phyloP scores from a whole-genome alignment of 2,888 invertebrate species.

The Ephialtes manifestator region DNA sequence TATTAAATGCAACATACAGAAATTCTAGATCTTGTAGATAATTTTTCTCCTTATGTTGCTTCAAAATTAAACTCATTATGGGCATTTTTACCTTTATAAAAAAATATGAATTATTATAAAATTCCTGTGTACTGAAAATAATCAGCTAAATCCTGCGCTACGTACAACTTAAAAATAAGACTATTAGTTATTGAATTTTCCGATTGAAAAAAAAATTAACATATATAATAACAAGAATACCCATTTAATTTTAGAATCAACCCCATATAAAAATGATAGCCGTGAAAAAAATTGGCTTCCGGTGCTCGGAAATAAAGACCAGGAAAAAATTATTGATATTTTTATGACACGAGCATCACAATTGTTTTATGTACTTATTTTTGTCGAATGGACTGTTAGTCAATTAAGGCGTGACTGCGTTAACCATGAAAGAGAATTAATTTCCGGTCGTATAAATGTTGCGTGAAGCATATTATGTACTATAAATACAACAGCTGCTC shows the following conservation, averaged over 20 bases:
- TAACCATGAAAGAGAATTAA: background rate
- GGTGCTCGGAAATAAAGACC: background rate
- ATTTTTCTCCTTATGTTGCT: too few relatives aligned
- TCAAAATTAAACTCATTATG: too few relatives aligned
- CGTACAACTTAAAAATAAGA: too few relatives aligned
- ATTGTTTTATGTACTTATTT: background rate
- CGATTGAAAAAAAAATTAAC: background rate
- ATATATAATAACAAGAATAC: background rate
- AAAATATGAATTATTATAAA: too few relatives aligned
- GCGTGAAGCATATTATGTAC: constrained; percentile 13
- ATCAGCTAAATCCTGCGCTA: too few relatives aligned
- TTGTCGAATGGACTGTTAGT: background rate
- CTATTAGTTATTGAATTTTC: too few relatives aligned
- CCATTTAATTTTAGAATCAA: background rate
- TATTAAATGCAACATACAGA: too few relatives aligned
- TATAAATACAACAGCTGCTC: constrained; percentile 52
- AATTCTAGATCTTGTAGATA: too few relatives aligned
- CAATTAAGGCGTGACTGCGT: background rate
- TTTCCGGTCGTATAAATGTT: constrained; percentile 21
- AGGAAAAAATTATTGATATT: background rate
- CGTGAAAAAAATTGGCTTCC: background rate
- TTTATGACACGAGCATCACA: background rate
- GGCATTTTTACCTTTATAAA: too few relatives aligned
- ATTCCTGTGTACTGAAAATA: too few relatives aligned
- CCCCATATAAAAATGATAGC: background rate